phyloP scores from a whole-genome alignment of 2,888 invertebrate genomes.

The Cheilosia urbana region DNA sequence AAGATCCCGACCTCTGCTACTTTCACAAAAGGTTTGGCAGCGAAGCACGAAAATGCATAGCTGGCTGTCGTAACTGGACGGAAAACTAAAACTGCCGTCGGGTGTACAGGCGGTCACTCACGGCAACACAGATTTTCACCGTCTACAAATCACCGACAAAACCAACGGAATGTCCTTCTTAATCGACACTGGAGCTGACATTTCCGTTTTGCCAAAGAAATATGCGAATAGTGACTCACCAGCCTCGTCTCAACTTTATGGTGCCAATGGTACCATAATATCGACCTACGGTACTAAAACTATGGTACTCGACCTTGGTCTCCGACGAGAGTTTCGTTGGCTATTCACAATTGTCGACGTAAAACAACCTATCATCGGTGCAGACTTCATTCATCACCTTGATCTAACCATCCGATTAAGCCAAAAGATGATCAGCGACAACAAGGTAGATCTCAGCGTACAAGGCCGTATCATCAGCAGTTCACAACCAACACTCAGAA shows the following conservation, averaged over 20 bases:
- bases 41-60: conserved; percentile 19
- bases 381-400: conserved; percentile 30
- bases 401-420: conserved; percentile 29
- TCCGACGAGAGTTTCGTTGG: conserved; percentile 24
- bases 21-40: conserved; percentile 18
- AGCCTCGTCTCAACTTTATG: conserved; percentile 6
- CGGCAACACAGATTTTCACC: conserved; percentile 17
- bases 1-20: too few relatives aligned
- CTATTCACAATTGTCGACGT: conserved; percentile 38
- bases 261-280: conserved; percentile 37
- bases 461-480: conserved; percentile 1
- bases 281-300: conserved; percentile 34
- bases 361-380: conserved; percentile 37
- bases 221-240: neutral
- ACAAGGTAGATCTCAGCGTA: conserved; percentile 17
- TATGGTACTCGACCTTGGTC: conserved; percentile 15
- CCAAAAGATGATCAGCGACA: conserved; percentile 17
- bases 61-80: conserved; percentile 24
- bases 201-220: conserved; percentile 3
- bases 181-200: conserved; percentile 40
- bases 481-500: conserved; percentile 15
- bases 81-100: conserved; percentile 45
- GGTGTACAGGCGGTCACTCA: conserved; percentile 10
- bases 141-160: conserved; percentile 24
- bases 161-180: neutral